Evolutionary conservation across 1,140 invertebrate species (phyloP).

Genomic region (Drosophila willistoni): DNA sequence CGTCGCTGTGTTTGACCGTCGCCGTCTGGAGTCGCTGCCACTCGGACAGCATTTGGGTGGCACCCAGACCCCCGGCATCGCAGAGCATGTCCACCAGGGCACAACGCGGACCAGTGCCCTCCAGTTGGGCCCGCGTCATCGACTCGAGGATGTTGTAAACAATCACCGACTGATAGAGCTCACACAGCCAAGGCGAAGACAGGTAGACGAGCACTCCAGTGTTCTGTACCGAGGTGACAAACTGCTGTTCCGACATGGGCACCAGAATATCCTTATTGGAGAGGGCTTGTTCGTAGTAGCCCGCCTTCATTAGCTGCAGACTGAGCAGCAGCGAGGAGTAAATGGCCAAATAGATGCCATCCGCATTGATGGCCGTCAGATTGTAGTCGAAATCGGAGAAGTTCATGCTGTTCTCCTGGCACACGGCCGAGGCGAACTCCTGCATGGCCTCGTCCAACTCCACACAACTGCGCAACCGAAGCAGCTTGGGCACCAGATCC

Average conservation of each 20-base stretch:
- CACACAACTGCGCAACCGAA: constrained; percentile 84
- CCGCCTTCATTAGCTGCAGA: constrained; percentile 89
- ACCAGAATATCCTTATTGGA: constrained; percentile 83
- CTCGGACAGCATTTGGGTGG: constrained; percentile 92
- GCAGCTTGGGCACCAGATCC: constrained; percentile 87
- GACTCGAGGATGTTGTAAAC: constrained; percentile 89
- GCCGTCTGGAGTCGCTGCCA: constrained; percentile 91
- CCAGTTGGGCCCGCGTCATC: constrained; percentile 64
- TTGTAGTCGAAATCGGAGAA: constrained; percentile 84
- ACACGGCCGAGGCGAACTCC: constrained; percentile 95
- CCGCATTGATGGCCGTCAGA: constrained; percentile 95
- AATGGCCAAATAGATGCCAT: constrained; percentile 96
- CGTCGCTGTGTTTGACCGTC: constrained; percentile 86
- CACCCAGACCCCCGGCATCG: constrained; percentile 93
- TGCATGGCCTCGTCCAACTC: constrained; percentile 94
- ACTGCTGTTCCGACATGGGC: constrained; percentile 89
- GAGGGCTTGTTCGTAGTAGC: constrained; percentile 88
- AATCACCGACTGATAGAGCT: constrained; percentile 94
- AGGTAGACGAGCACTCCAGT: constrained; percentile 95
- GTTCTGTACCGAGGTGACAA: constrained; percentile 94
- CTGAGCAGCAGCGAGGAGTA: constrained; percentile 93
- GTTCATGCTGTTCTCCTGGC: constrained; percentile 89
- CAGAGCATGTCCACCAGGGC: constrained; percentile 82
- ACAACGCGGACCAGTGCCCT: constrained; percentile 63
- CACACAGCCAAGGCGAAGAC: constrained; percentile 95